A percentile compares a stretch with the other conserved stretches of the same genome.
Conservation (phyloP, 2,888 invertebrate genomes). For the Diarsia rubi region DNA sequence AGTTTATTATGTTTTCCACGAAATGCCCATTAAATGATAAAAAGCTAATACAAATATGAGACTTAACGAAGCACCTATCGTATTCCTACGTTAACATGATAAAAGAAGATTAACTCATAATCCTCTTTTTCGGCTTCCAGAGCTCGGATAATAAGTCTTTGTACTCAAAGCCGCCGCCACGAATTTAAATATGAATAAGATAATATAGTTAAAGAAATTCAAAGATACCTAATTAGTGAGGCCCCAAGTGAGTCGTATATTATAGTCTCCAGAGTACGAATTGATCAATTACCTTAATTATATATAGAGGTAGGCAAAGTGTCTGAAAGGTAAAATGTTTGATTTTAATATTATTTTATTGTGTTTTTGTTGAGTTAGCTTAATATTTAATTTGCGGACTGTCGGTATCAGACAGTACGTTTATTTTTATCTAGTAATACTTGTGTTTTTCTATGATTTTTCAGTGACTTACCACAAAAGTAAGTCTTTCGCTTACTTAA, state of each 20-base stretch:
- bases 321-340: not conserved
- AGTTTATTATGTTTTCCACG: not conserved
- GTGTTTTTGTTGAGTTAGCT: not conserved
- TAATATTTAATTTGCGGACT: no score
- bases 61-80: not conserved
- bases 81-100: slow-evolving; percentile 6
- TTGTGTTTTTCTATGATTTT: not conserved
- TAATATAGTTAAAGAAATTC: slow-evolving; percentile 43
- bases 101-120: slow-evolving; percentile 26
- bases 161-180: slow-evolving; percentile 2
- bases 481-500: no score
- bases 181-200: slow-evolving; percentile 42
- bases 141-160: slow-evolving; percentile 20
- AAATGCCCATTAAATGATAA: not conserved
- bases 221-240: slow-evolving; percentile 39
- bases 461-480: no score
- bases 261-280: slow-evolving; percentile 15
- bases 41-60: not conserved
- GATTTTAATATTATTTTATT: not conserved
- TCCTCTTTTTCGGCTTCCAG: slow-evolving; percentile 23
- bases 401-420: not conserved
- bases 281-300: slow-evolving; percentile 56
- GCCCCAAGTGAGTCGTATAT: slow-evolving; percentile 21
- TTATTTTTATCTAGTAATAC: not conserved
- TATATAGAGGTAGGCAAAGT: slow-evolving; percentile 23